Evolutionary conservation across 1,140 invertebrate genomes (phyloP), one percentile per base, ranked within the genome.

Genomic region (Cotesia typhae): DNA sequence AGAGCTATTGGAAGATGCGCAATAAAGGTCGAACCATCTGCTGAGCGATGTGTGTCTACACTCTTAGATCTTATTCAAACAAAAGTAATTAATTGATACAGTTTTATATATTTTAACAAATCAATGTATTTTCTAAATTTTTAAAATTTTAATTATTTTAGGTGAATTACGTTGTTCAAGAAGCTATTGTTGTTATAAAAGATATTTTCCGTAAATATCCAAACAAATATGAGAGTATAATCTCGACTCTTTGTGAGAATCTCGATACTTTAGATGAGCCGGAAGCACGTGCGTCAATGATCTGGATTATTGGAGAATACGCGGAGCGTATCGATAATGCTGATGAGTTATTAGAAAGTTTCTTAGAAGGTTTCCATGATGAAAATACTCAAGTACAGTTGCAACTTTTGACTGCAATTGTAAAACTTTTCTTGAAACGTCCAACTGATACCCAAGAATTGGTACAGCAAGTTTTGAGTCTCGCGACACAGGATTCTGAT

Each of bases 151-250:
- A 7, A 52, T 52, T 63, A 66, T 61, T 70, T 72, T 72, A 89
- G 89, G 94, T 96, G 4, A 99, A 99, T 88, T 99, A 99, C 85
- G 98, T 99, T 28, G 98, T 99, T 1, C 98, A 99, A 88, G 98
- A 99, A 85, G 98, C 98, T 2, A 99, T 99, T 77, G 98, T 99
- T 0, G 98, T 99, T 0, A 99, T 99, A 78, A 99, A 99, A 89
- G 98, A 99, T 83, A 99, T 99, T 76, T 99, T 99, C 91, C 90
- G 98, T 72, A 99, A 99, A 85, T 99, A 99, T 87, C 98, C 98
- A 2, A 99, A 99, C 84, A 99, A 99, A 87, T 99, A 99, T 82
- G 98, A 99, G 87, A 99, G 96, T 82, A 99, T 99, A 82, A 99
- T 99, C 82, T 98, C 97, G 63, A 99, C 98, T 0, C 88, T 99